Conservation (phyloP, 2,797 vertebrate species). For the Lophotriccus pileatus region DNA sequence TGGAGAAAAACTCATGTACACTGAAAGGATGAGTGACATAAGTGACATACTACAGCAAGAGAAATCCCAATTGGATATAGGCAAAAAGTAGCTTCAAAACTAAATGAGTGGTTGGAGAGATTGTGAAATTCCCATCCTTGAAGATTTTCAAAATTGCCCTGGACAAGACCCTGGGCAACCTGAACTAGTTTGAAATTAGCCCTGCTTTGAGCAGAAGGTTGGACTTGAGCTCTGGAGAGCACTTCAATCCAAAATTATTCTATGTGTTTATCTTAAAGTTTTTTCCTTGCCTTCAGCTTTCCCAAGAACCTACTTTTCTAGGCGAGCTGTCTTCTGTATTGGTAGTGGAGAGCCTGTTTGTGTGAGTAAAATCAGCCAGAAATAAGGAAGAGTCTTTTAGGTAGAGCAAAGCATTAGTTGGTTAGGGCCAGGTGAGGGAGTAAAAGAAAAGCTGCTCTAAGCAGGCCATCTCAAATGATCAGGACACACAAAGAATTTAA, state of each 20-base stretch:
- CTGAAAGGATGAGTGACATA: not conserved
- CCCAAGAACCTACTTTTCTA: not conserved
- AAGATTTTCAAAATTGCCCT: not conserved
- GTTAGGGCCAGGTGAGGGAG: not conserved
- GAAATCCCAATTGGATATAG: not conserved
- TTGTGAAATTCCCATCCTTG: not conserved
- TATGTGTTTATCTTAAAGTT: not conserved
- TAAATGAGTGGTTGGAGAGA: not conserved
- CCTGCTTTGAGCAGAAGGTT: not conserved
- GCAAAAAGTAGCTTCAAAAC: not conserved
- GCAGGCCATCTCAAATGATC: not conserved
- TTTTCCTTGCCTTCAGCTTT: not conserved
- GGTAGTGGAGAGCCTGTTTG: not conserved
- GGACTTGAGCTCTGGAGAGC: not conserved
- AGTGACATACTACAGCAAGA: not conserved
- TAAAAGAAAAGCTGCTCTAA: not conserved
- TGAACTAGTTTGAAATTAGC: not conserved
- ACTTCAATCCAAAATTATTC: not conserved
- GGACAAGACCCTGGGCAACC: not conserved
- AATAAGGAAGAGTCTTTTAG: not conserved
- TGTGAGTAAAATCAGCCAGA: not conserved
- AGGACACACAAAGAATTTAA: not conserved
- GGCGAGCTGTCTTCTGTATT: not conserved
- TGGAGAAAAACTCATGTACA: not conserved
- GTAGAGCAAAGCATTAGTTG: not conserved